Conservation (phyloP, 64 coral and sea anemone species). For the Pocillopora damicornis region DNA sequence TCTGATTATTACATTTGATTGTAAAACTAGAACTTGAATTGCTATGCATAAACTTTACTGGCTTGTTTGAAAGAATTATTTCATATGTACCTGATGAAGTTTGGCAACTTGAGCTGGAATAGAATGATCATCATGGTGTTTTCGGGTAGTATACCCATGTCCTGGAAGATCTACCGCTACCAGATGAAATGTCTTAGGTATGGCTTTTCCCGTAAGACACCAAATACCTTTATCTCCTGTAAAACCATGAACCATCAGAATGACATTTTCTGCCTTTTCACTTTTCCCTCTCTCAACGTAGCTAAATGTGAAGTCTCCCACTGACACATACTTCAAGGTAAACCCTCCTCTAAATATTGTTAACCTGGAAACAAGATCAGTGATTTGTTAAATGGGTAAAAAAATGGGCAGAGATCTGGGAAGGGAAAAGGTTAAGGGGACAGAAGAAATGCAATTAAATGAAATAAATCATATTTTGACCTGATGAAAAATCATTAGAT, state of each 20-base stretch:
- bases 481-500: too few species aligned
- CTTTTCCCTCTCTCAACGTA: slow-evolving; percentile 77
- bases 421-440: too few species aligned
- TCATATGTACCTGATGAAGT: slow-evolving; percentile 72
- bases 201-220: slow-evolving; percentile 59
- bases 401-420: too few species aligned
- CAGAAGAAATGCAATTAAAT: too few species aligned
- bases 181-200: slow-evolving; percentile 68
- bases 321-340: slow-evolving; percentile 44
- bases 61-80: too few species aligned
- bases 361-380: slow-evolving; percentile 21
- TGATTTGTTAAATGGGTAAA: too few species aligned
- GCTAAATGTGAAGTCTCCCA: slow-evolving; percentile 76
- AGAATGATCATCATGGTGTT: slow-evolving; percentile 73
- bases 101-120: slow-evolving; percentile 77
- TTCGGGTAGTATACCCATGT: slow-evolving; percentile 77
- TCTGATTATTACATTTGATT: too few species aligned
- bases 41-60: too few species aligned
- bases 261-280: slow-evolving; percentile 38
- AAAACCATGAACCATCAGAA: slow-evolving; percentile 87
- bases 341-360: slow-evolving; percentile 72
- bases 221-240: slow-evolving; percentile 70
- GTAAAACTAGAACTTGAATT: too few species aligned
- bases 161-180: slow-evolving; percentile 81
- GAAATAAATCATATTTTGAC: too few species aligned